A percentile compares a stretch with the other conserved stretches of the same genome.
Evolutionary conservation across 2,113 vertebrate species (phyloP).

Genomic region (Xenopus laevis): DNA sequence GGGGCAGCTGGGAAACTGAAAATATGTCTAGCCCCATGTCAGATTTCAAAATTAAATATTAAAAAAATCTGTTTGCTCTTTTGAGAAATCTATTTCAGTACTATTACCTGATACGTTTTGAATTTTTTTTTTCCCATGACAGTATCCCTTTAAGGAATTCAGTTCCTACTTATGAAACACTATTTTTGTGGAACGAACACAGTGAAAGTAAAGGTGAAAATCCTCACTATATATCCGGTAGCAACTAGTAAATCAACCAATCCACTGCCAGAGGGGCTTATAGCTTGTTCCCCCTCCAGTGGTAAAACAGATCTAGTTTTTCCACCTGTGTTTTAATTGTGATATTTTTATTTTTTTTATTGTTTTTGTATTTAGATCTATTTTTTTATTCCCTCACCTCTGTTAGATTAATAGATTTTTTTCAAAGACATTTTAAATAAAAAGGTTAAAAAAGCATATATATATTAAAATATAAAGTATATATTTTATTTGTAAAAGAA

Average conservation of each 20-base stretch:
- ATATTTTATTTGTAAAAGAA: conserved; percentile 96
- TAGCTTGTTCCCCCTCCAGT: neutral
- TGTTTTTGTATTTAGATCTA: conserved; percentile 47
- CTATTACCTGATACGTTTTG: too few species aligned
- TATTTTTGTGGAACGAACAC: too few species aligned
- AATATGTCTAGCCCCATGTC: too few species aligned
- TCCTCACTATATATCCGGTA: neutral
- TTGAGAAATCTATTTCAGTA: too few species aligned
- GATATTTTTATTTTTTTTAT: conserved; percentile 22
- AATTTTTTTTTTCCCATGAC: too few species aligned
- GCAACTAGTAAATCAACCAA: neutral
- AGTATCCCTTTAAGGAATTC: too few species aligned
- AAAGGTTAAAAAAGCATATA: too few species aligned
- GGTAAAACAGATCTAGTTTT: neutral
- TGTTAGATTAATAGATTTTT: conserved; percentile 81
- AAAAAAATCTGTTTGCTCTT: too few species aligned
- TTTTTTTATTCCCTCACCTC: conserved; percentile 80
- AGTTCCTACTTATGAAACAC: neutral
- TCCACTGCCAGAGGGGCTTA: neutral
- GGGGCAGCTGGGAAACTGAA: too few species aligned
- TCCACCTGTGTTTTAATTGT: neutral
- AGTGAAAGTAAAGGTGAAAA: too few species aligned
- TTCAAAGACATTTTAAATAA: conserved; percentile 32
- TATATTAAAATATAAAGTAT: conserved; percentile 46
- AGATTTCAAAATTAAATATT: too few species aligned